Evolutionary conservation across 2,888 invertebrate genomes (phyloP), one percentile per base, ranked within the genome.

Genomic region (Gastracanthus pulcherrimus): DNA sequence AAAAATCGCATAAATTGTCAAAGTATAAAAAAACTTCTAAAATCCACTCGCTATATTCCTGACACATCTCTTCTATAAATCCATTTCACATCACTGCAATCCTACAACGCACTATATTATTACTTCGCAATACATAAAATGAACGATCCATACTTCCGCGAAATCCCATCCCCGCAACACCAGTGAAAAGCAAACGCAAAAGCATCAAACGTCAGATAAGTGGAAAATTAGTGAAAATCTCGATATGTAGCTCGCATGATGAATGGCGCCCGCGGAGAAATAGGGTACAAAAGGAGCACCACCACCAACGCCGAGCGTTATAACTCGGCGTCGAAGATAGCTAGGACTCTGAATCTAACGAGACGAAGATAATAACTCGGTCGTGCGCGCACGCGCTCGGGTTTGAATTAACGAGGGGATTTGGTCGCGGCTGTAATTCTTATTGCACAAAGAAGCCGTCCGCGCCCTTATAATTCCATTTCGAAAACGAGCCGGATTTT

Each of bases 281-380:
- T n/a, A n/a, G 48, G 29, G 38, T 69, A 55, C 55, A 38, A 13
- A 31, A 45, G 62, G 72, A n/a, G 29, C 9, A 3, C 5, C 41
- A 41, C 13, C 13, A 41, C 3, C 16, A 66, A 13, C 9, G 55
- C 31, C 26, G n/a, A 16, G 16, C 11, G 13, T 36, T n/a, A 45
- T 34, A n/a, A n/a, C n/a, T 36, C 34, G 58, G 48, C 69, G 69
- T 69, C 75, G 75, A 74, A 79, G 79, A 67, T 55, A 64, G 48
- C 26, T 41, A 41, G 36, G 55, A 16, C 38, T 9, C 36, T 26
- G 29, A 31, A 74, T 79, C 74, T 72, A 79, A 79, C 66, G 79
- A 66, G 79, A 79, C 67, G 67, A 48, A 80, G 79, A 80, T 74
- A 80, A 74, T 80, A 80, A 80, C 79, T 78, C 62, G 76, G n/a